phyloP scores from a whole-genome alignment of 2,113 vertebrate species.

The Capra hircus region DNA sequence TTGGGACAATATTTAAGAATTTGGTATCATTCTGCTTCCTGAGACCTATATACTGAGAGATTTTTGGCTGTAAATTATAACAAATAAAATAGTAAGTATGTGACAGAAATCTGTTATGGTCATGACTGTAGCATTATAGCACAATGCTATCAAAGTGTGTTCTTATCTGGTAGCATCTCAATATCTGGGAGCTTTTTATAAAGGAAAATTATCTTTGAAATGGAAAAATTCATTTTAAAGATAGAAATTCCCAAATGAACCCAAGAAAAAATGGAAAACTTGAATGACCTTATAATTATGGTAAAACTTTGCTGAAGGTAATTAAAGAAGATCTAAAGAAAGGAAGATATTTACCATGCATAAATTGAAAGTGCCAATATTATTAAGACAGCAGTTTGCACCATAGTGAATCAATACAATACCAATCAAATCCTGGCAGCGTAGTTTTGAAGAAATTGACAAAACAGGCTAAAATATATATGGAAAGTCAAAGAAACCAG shows the following conservation, averaged over 20 bases:
- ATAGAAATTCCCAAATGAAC: background rate
- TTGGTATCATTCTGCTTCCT: background rate
- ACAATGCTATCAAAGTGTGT: background rate
- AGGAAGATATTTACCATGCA: background rate
- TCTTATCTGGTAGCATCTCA: background rate
- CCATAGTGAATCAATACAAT: background rate
- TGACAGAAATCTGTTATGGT: background rate
- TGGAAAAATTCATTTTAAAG: background rate
- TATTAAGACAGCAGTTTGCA: background rate
- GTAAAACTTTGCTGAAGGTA: background rate
- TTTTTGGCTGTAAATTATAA: background rate
- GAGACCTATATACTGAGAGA: background rate
- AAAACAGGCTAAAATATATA: background rate
- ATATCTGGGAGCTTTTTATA: background rate
- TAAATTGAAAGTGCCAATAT: background rate
- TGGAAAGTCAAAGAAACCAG: background rate
- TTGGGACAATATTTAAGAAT: constrained; percentile 13
- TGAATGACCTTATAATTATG: background rate
- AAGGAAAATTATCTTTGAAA: background rate
- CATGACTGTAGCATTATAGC: background rate
- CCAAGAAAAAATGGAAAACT: background rate
- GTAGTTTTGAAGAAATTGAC: background rate
- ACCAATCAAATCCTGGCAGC: background rate
- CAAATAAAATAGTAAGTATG: background rate
- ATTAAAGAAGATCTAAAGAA: background rate